These are phyloP conservation scores for Danio kyathit DNA, from an alignment of 2,797 vertebrate species.

Conservation along the genomic window DNA sequence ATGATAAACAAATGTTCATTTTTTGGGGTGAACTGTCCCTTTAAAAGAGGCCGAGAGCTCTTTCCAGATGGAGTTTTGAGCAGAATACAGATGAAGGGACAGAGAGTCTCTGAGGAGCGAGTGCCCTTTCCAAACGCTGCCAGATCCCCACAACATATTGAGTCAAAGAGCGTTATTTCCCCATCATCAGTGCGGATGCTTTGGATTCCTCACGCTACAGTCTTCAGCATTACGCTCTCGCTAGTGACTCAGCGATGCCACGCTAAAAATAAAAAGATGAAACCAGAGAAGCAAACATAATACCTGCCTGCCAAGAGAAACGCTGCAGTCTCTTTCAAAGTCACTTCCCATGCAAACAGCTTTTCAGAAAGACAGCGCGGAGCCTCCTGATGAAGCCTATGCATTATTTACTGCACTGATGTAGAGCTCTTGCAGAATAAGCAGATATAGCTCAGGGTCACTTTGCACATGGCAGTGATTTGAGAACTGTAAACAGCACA, in stretches of 20 bases:
- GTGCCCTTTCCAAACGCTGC: slow-evolving; percentile 27
- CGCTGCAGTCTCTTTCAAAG: not conserved
- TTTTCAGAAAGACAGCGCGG: not conserved
- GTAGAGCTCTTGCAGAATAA: slow-evolving; percentile 12
- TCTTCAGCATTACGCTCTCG: slow-evolving; percentile 2
- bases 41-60: slow-evolving; percentile 16
- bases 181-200: not conserved
- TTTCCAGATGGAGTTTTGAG: slow-evolving; percentile 18
- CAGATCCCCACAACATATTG: slow-evolving; percentile 33
- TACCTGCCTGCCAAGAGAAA: slow-evolving; percentile 26
- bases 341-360: slow-evolving; percentile 6
- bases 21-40: slow-evolving; percentile 4
- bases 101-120: slow-evolving; percentile 18
- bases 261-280: slow-evolving; percentile 41
- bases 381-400: slow-evolving; percentile 13
- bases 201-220: slow-evolving; percentile 13
- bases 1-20: not conserved
- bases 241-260: slow-evolving; percentile 29
- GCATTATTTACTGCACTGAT: slow-evolving; percentile 42
- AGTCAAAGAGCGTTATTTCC: slow-evolving; percentile 1
- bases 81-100: slow-evolving; percentile 44
- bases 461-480: slow-evolving; percentile 22
- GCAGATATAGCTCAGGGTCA: slow-evolving; percentile 8
- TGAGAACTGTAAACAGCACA: slow-evolving; percentile 2
- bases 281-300: slow-evolving; percentile 49